Conservation (phyloP, 2,113 vertebrate genomes). For the Pterocles orientalis region DNA sequence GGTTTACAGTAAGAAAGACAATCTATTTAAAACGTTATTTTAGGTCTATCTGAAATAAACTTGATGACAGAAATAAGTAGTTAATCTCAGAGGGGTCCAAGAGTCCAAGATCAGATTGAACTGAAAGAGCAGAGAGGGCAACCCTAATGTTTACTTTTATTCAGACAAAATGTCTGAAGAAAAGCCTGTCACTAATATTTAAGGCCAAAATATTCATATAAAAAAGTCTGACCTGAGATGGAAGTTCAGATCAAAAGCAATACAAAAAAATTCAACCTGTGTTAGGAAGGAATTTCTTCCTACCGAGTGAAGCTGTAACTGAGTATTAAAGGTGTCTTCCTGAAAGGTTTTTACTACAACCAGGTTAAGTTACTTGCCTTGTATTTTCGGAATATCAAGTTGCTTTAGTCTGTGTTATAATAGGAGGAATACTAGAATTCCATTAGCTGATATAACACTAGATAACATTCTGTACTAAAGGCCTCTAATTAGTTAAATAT, state of each 20-base stretch:
- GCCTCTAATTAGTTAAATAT: neutral
- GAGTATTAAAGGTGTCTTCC: neutral
- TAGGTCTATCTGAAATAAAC: neutral
- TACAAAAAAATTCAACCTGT: neutral
- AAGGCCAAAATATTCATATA: neutral
- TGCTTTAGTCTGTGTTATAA: neutral
- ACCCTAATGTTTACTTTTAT: constrained; percentile 13
- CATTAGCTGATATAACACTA: neutral
- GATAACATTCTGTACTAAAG: neutral
- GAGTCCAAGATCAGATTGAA: neutral
- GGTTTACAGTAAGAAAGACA: neutral
- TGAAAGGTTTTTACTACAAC: neutral
- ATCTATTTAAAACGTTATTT: neutral
- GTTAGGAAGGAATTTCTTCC: neutral
- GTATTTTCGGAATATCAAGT: neutral
- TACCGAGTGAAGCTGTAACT: neutral
- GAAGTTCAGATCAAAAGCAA: neutral
- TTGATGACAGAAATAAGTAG: neutral
- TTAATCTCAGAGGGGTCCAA: neutral
- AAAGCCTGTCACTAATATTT: neutral
- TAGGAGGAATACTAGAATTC: neutral
- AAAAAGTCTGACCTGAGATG: neutral
- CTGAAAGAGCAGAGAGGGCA: neutral
- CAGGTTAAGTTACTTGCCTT: neutral
- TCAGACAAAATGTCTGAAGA: neutral